Conservation (phyloP, 2,888 invertebrate species). For the Xestobium rufovillosum region DNA sequence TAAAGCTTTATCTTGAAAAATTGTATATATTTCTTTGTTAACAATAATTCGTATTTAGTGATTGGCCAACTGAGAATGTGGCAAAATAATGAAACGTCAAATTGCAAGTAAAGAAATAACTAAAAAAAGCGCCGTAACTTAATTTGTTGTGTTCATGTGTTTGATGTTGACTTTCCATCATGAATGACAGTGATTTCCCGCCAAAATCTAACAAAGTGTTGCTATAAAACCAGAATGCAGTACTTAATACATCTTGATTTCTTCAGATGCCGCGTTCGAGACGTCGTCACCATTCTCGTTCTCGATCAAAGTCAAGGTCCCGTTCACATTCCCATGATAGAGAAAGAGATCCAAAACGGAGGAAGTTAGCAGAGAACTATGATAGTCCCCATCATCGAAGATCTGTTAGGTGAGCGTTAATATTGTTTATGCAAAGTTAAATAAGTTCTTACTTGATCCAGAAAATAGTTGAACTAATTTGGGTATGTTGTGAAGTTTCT, state of each 20-base stretch:
- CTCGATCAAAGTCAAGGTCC: constrained; percentile 54
- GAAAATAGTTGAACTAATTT: too few species aligned
- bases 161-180: neutral
- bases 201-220: too few species aligned
- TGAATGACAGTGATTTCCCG: neutral
- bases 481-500: too few species aligned
- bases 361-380: constrained; percentile 60
- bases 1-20: neutral
- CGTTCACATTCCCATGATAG: constrained; percentile 51
- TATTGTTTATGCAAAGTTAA: constrained; percentile 5
- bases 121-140: too few species aligned
- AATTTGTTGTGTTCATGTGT: neutral
- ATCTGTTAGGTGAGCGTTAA: constrained; percentile 58
- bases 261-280: constrained; percentile 76
- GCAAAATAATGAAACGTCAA: constrained; percentile 2
- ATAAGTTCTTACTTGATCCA: too few species aligned
- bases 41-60: too few species aligned
- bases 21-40: too few species aligned
- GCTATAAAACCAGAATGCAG: neutral
- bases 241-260: constrained; percentile 6
- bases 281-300: constrained; percentile 68
- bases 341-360: constrained; percentile 66
- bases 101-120: neutral
- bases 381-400: constrained; percentile 46
- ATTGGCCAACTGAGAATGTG: too few species aligned